Conservation (phyloP, 1,140 invertebrate species). For the Bacillus rossius region DNA sequence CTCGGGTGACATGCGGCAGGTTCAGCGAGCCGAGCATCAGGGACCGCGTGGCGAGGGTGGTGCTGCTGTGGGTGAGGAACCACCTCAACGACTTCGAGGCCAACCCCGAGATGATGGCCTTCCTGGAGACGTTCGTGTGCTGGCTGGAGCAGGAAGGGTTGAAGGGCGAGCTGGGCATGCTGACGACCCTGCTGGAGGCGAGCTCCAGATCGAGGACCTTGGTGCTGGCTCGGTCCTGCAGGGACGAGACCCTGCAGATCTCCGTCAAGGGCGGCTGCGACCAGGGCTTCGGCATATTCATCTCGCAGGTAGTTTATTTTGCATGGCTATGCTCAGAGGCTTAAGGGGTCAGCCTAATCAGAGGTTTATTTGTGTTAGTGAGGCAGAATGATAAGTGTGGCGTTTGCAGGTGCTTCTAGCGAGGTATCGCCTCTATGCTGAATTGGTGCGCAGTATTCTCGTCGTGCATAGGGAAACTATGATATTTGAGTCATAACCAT, state of each 20-base stretch:
- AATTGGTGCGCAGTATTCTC: too few relatives aligned
- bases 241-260: slow-evolving; percentile 91
- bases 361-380: too few relatives aligned
- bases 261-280: slow-evolving; percentile 91
- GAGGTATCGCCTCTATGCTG: too few relatives aligned
- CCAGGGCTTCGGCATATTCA: slow-evolving; percentile 89
- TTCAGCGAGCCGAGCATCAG: slow-evolving; percentile 72
- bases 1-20: slow-evolving; percentile 29
- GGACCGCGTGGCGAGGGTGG: slow-evolving; percentile 89
- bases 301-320: slow-evolving; percentile 79
- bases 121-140: slow-evolving; percentile 88
- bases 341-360: too few relatives aligned
- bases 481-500: too few relatives aligned
- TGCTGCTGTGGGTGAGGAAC: slow-evolving; percentile 97
- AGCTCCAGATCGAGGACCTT: slow-evolving; percentile 90
- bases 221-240: slow-evolving; percentile 81
- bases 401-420: too few relatives aligned
- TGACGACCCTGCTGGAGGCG: slow-evolving; percentile 94
- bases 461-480: too few relatives aligned
- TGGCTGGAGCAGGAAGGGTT: slow-evolving; percentile 79
- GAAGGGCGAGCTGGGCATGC: slow-evolving; percentile 69
- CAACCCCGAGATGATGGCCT: slow-evolving; percentile 93
- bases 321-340: too few relatives aligned
- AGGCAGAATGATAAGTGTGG: too few relatives aligned
- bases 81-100: slow-evolving; percentile 99